Evolutionary conservation across 2,113 vertebrate genomes (phyloP).

Genomic region (Eleginops maclovinus): DNA sequence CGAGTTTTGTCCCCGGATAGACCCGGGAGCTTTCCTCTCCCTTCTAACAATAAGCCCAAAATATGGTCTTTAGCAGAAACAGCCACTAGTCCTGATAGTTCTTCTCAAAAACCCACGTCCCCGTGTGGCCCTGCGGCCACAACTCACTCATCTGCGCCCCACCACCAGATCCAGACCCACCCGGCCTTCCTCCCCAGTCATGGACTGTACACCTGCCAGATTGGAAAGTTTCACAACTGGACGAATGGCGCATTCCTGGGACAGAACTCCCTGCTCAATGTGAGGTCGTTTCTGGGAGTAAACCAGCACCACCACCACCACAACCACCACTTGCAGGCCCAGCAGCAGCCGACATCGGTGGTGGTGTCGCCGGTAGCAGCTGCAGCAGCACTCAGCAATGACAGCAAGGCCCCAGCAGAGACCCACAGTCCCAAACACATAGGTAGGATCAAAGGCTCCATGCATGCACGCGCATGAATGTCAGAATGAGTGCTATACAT

Average conservation of each 20-base stretch:
- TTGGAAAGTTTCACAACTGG: conserved; percentile 99
- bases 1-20: conserved; percentile 88
- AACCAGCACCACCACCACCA: conserved; percentile 89
- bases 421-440: conserved; percentile 93
- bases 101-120: conserved; percentile 89
- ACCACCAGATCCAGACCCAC: conserved; percentile 89
- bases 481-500: background rate
- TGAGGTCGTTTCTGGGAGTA: conserved; percentile 96
- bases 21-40: conserved; percentile 88
- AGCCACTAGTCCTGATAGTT: conserved; percentile 94
- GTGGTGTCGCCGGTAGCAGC: conserved; percentile 85
- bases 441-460: conserved; percentile 83
- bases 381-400: conserved; percentile 85
- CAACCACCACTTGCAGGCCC: conserved; percentile 80
- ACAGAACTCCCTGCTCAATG: conserved; percentile 95
- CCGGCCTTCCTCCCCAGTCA: conserved; percentile 97
- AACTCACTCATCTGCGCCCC: conserved; percentile 82
- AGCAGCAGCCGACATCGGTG: conserved; percentile 86
- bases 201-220: conserved; percentile 99
- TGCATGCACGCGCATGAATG: background rate
- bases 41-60: conserved; percentile 94
- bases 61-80: conserved; percentile 99
- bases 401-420: conserved; percentile 87
- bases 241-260: conserved; percentile 96
- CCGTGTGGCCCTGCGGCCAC: conserved; percentile 84